Evolutionary conservation across 2,797 vertebrate genomes (phyloP).

Genomic region (Gymnodraco acuticeps): DNA sequence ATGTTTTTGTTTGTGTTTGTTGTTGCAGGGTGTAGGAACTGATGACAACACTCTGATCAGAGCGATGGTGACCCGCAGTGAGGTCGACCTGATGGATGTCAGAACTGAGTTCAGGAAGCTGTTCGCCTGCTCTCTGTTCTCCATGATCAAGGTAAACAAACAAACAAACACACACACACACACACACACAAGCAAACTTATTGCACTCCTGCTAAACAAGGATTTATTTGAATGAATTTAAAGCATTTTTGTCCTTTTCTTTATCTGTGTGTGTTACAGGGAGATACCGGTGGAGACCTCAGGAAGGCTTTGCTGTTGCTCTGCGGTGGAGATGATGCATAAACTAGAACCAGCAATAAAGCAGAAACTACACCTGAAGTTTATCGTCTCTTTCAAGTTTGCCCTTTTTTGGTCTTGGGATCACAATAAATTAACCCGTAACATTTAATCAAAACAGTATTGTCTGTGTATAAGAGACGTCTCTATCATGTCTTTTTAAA

Average conservation of each 20-base stretch:
- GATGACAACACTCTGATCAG: constrained; percentile 93
- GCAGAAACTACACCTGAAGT: constrained; percentile 51
- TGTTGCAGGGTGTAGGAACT: constrained; percentile 88
- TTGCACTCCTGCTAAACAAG: too few species aligned
- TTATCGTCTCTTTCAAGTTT: constrained; percentile 27
- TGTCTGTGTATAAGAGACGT: constrained; percentile 10
- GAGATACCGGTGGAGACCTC: constrained; percentile 92
- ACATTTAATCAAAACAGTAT: constrained; percentile 3
- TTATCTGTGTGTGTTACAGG: constrained; percentile 76
- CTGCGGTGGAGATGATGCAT: constrained; percentile 91
- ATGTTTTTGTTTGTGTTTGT: background rate
- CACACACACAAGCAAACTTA: background rate
- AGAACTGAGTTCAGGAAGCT: constrained; percentile 88
- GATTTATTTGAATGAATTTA: too few species aligned
- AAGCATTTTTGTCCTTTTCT: too few species aligned
- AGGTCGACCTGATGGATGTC: constrained; percentile 93
- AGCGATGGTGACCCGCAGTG: constrained; percentile 91
- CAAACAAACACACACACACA: background rate
- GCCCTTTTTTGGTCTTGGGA: background rate
- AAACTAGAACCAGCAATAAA: constrained; percentile 38
- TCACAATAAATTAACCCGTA: constrained; percentile 30
- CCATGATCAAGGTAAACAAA: constrained; percentile 89
- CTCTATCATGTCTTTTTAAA: constrained; percentile 37
- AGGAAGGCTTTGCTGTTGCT: constrained; percentile 90
- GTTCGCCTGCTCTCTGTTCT: constrained; percentile 90